Conservation (phyloP, 2,113 vertebrate genomes). For the Rousettus leschenaultii region DNA sequence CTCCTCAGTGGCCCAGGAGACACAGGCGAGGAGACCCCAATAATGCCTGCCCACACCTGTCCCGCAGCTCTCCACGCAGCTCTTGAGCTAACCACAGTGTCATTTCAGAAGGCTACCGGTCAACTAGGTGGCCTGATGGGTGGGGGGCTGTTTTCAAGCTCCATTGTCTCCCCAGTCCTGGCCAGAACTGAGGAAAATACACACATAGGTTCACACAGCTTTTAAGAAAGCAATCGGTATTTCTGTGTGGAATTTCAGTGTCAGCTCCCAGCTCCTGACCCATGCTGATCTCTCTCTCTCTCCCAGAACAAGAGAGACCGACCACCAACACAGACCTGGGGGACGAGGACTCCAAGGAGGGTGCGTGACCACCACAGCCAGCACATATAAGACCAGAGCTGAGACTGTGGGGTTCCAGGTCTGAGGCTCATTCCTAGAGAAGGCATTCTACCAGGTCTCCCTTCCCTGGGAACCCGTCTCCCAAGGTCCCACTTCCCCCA, state of each 20-base stretch:
- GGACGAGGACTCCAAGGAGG: too few species aligned
- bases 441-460: not conserved
- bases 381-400: not conserved
- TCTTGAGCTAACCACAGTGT: not conserved
- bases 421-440: not conserved
- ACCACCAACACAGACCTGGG: not conserved
- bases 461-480: not conserved
- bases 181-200: not conserved
- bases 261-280: not conserved
- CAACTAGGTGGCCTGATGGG: not conserved
- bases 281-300: not conserved
- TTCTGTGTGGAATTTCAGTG: not conserved
- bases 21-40: not conserved
- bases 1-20: not conserved
- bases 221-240: not conserved
- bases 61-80: not conserved
- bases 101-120: not conserved
- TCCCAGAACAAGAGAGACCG: not conserved
- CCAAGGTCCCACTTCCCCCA: not conserved
- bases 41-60: not conserved
- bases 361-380: not conserved
- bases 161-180: not conserved
- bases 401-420: not conserved
- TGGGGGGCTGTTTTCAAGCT: not conserved
- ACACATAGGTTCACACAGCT: not conserved